These are phyloP conservation scores for Ophioninae sp. DNA, from an alignment of 2,888 invertebrate genomes.

Conservation along the genomic window DNA sequence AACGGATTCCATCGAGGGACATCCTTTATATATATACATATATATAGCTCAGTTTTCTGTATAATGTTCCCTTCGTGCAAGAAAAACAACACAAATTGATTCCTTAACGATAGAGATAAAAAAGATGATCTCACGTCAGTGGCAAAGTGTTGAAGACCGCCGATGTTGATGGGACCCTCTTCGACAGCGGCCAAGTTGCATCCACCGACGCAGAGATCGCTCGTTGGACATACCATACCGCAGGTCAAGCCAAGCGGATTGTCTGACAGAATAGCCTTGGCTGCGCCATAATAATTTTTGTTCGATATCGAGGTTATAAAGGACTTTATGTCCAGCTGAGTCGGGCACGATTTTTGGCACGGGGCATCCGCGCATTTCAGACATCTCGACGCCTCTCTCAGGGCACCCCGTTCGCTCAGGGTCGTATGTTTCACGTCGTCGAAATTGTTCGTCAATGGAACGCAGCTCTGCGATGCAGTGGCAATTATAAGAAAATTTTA, in stretches of 20 bases:
- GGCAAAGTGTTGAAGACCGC: conserved; percentile 98
- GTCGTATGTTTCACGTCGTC: conserved; percentile 99
- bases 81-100: no score
- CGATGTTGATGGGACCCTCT: conserved; percentile 99
- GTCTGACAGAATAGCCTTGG: conserved; percentile 97
- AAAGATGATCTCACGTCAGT: conserved; percentile 87
- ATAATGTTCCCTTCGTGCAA: no score
- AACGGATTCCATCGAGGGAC: no score
- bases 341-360: conserved; percentile 99
- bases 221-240: conserved; percentile 99
- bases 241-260: conserved; percentile 97
- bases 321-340: conserved; percentile 97
- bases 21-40: no score
- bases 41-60: no score
- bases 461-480: conserved; percentile 83
- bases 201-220: conserved; percentile 98
- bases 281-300: conserved; percentile 99
- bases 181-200: conserved; percentile 98
- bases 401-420: conserved; percentile 95
- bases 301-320: conserved; percentile 98
- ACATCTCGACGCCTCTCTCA: conserved; percentile 94
- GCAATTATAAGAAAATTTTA: no score
- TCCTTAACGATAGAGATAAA: not conserved
- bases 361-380: conserved; percentile 98
- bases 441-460: conserved; percentile 92